phyloP scores from a whole-genome alignment of 1,140 invertebrate genomes.

The Centruroides sculpturatus region DNA sequence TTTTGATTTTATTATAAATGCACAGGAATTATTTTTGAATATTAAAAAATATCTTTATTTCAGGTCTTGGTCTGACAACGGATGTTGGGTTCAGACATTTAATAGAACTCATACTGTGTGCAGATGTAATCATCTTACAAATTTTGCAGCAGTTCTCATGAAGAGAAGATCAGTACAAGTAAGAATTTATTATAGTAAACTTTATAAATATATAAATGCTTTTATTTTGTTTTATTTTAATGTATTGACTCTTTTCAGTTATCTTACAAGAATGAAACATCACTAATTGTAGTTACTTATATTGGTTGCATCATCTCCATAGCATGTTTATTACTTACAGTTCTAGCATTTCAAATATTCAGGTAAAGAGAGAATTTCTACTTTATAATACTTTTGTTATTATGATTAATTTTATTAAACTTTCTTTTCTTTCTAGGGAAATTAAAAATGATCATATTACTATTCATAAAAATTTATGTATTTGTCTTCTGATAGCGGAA shows the following conservation, averaged over 20 bases:
- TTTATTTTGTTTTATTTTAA: no score
- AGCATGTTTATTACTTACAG: not conserved
- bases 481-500: slow-evolving; percentile 76
- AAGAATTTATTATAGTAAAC: not conserved
- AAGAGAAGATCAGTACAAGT: slow-evolving; percentile 22
- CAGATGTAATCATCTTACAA: slow-evolving; percentile 85
- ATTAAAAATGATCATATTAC: slow-evolving; percentile 22
- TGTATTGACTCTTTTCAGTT: not conserved
- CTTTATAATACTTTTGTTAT: no score
- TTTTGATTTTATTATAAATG: no score
- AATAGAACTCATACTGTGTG: slow-evolving; percentile 81
- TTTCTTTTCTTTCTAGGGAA: no score
- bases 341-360: not conserved
- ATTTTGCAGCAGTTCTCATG: slow-evolving; percentile 92
- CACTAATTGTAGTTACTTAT: not conserved
- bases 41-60: slow-evolving; percentile 21
- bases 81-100: slow-evolving; percentile 62
- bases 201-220: no score
- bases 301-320: not conserved
- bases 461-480: slow-evolving; percentile 32
- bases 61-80: slow-evolving; percentile 81
- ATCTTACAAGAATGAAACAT: not conserved
- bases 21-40: no score
- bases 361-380: not conserved
- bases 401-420: no score